Evolutionary conservation across 2,888 invertebrate species (phyloP), one percentile per base, ranked within the genome.

Genomic region (Flabesymbios commensalis): DNA sequence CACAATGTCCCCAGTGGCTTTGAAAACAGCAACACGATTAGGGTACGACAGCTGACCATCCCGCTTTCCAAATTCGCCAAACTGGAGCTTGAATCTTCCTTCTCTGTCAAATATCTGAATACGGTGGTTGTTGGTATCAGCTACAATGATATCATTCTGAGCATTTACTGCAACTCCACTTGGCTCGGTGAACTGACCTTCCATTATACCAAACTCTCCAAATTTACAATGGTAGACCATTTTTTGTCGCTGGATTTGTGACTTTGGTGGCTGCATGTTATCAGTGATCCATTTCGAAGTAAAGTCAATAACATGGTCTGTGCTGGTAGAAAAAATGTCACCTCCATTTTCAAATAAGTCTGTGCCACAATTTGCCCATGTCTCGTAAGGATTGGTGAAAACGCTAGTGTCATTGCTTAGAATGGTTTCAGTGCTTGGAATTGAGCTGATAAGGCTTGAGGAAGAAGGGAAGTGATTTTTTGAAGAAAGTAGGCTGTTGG

Each of bases 41-140:
- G 99, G 99, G 84, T 99, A 99, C 52, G 99, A 86, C 58, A 99
- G 86, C 81, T 99, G 98, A 0, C 98, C 97, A 80, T 99, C 98
- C 10, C 98, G 89, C 84, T 87, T 86, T 58, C 98, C 98, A 83
- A 98, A 98, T 84, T 98, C 98, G 3, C 99, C 99, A 79, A 99
- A 99, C 82, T 98, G 97, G 85, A 98, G 99, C 85, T 98, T 98
- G 84, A 98, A 98, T 60, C 97, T 89, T 3, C 99, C 98, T 83
- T 98, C 98, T 80, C 95, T 95, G 87, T 99, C 98, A 79, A 99
- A 99, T 78, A 99, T n/a, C n/a, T n/a, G n/a, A n/a, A n/a, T n/a
- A n/a, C n/a, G n/a, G n/a, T n/a, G n/a, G n/a, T n/a, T n/a, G n/a
- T n/a, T n/a, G n/a, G n/a, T n/a, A n/a, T n/a, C n/a, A n/a, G n/a